Base-by-base conservation (phyloP, 2,888 invertebrate species). In the Romanomermis culicivorax region DNA sequence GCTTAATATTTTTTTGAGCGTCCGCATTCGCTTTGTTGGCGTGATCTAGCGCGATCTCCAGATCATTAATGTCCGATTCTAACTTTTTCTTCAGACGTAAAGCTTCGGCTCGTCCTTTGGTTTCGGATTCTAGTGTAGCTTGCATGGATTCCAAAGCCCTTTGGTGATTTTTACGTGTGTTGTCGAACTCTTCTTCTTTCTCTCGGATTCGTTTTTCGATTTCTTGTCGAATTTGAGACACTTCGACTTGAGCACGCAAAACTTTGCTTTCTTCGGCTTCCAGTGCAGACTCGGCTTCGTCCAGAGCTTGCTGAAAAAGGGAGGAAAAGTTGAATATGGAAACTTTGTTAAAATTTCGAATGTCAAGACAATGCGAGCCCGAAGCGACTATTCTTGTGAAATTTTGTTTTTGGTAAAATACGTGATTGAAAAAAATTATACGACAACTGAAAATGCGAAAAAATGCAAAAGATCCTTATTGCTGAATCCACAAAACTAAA, bases 31-130 rank as follows among this genome's bases (percentile, higher is more conserved):
- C 65, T 79, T 91, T 88, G 81, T 93, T 93, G 71, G 93, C 88
- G 74, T 88, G 88, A 77, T 95, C 93, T 73, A 95, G 78, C 69
- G 91, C 89, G 67, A 93, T 89, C 74, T 95, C 93, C 60, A 95
- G 79, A 76, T 93, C 91, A 74, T 91, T 93, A 78, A 95, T 93
- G 78, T 93, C 93, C 67, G 87, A 85, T 76, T 97, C 97, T 72
- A 97, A 80, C 79, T 97, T 97, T 86, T 97, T 97, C 85, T 97
- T 97, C 85, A 95, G 87, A 78, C 93, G 85, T 68, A 95, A 81
- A 64, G 95, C 93, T 80, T 97, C 97, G 78, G 88, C 86, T 77
- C 91, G 91, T 70, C 91, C 93, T 80, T 91, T 89, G 74, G 89
- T 84, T 77, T 95, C 95, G 69, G 91, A 91, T 78, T 93, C 93